These are phyloP conservation scores for Acheta domesticus DNA, from an alignment of 2,888 invertebrate species.

Conservation along the genomic window DNA sequence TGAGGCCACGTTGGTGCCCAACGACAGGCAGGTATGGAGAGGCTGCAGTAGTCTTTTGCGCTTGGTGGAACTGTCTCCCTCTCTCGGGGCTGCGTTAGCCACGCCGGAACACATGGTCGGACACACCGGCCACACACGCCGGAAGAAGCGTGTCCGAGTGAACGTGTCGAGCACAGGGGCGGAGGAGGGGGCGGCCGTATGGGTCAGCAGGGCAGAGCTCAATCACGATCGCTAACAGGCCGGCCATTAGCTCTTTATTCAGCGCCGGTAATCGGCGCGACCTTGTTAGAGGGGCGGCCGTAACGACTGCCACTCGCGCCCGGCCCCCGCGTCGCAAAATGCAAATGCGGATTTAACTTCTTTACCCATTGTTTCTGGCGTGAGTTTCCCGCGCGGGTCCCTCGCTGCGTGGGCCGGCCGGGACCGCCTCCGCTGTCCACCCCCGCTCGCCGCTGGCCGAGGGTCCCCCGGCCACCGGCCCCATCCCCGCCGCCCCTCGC, in stretches of 20 bases:
- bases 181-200: background rate
- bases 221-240: slow-evolving; percentile 1
- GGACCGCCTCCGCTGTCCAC: background rate
- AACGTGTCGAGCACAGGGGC: background rate
- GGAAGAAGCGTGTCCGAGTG: background rate
- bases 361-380: background rate
- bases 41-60: too few species aligned
- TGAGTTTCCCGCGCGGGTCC: background rate
- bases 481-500: background rate
- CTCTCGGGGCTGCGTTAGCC: background rate
- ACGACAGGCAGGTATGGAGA: too few species aligned
- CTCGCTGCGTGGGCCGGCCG: background rate
- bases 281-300: background rate
- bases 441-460: background rate
- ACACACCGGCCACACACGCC: background rate
- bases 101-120: slow-evolving; percentile 4
- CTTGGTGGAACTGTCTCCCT: too few species aligned
- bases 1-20: too few species aligned
- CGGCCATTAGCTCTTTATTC: slow-evolving; percentile 11
- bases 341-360: slow-evolving; percentile 9
- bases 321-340: background rate
- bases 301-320: background rate
- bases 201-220: background rate
- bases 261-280: slow-evolving; percentile 6
- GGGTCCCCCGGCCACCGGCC: background rate